Conservation (phyloP, 2,797 vertebrate genomes). For the Helostoma temminkii region DNA sequence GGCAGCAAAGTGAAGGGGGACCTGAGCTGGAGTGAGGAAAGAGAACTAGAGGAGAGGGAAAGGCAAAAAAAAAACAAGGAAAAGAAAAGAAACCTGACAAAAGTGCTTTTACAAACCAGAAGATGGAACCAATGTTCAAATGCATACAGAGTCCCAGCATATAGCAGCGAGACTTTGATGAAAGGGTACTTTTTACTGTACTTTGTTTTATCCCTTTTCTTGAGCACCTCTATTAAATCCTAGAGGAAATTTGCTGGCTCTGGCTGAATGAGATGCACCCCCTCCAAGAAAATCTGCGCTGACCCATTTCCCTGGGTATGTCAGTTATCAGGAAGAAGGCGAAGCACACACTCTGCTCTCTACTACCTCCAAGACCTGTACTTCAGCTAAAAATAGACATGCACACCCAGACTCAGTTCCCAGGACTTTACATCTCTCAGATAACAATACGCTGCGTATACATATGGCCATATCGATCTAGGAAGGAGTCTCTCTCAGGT, state of each 20-base stretch:
- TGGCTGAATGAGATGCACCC: constrained; percentile 64
- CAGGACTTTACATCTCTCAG: constrained; percentile 50
- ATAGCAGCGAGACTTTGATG: constrained; percentile 51
- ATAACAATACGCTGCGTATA: constrained; percentile 56
- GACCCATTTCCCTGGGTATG: constrained; percentile 76
- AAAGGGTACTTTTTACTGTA: constrained; percentile 49
- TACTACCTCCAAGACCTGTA: constrained; percentile 57
- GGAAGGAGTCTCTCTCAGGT: constrained; percentile 37
- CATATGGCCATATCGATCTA: constrained; percentile 52
- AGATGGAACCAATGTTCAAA: constrained; percentile 55
- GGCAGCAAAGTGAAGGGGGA: constrained; percentile 42
- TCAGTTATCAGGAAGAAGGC: constrained; percentile 63
- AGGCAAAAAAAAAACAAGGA: constrained; percentile 2
- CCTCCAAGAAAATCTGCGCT: constrained; percentile 65
- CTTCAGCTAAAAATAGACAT: constrained; percentile 70
- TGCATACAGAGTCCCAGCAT: constrained; percentile 31
- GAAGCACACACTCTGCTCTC: constrained; percentile 33
- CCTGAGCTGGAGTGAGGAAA: constrained; percentile 29
- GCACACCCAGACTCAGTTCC: constrained; percentile 37
- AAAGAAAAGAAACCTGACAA: constrained; percentile 27
- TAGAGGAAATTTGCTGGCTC: constrained; percentile 55
- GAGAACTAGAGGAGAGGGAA: constrained; percentile 25
- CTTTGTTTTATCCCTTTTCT: constrained; percentile 63
- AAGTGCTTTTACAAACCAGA: constrained; percentile 31
- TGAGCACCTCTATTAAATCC: constrained; percentile 66